Conservation (phyloP, 1,140 invertebrate species). For the Drosophila fuyamai region DNA sequence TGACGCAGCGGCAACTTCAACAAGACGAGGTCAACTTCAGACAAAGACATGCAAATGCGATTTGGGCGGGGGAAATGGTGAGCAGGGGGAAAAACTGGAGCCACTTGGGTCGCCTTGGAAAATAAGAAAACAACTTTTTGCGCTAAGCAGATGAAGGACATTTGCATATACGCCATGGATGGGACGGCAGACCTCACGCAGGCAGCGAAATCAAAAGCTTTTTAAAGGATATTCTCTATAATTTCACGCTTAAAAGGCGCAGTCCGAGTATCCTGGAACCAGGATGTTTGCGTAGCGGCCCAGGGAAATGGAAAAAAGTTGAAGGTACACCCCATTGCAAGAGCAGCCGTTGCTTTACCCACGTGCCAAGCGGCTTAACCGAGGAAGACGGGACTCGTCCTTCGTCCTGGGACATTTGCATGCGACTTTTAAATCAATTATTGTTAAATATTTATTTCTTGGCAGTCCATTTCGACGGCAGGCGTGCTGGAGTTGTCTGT, state of each 20-base stretch:
- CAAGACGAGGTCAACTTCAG: constrained; percentile 72
- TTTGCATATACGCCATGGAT: constrained; percentile 62
- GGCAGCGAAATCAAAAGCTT: constrained; percentile 78
- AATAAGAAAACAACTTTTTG: constrained; percentile 80
- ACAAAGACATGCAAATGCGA: constrained; percentile 80
- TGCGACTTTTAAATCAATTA: constrained; percentile 83
- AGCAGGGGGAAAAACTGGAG: neutral
- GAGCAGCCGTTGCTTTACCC: constrained; percentile 75
- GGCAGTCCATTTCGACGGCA: constrained; percentile 66
- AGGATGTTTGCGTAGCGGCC: constrained; percentile 62
- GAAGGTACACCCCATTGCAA: constrained; percentile 30
- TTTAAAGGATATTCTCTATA: constrained; percentile 82
- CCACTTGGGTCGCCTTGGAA: constrained; percentile 57
- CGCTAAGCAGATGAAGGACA: constrained; percentile 79
- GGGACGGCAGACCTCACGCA: constrained; percentile 17
- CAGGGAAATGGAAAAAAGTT: constrained; percentile 54
- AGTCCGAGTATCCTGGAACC: constrained; percentile 20
- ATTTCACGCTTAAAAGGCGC: constrained; percentile 65
- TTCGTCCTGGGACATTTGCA: constrained; percentile 62
- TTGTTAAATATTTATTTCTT: constrained; percentile 83
- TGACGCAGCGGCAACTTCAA: constrained; percentile 48
- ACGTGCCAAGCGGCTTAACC: constrained; percentile 78
- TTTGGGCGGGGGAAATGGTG: constrained; percentile 11
- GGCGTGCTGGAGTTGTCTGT: constrained; percentile 10
- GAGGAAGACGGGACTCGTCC: constrained; percentile 15